Evolutionary conservation across 2,888 invertebrate genomes (phyloP), one percentile per base, ranked within the genome.

Genomic region (Timema cristinae): DNA sequence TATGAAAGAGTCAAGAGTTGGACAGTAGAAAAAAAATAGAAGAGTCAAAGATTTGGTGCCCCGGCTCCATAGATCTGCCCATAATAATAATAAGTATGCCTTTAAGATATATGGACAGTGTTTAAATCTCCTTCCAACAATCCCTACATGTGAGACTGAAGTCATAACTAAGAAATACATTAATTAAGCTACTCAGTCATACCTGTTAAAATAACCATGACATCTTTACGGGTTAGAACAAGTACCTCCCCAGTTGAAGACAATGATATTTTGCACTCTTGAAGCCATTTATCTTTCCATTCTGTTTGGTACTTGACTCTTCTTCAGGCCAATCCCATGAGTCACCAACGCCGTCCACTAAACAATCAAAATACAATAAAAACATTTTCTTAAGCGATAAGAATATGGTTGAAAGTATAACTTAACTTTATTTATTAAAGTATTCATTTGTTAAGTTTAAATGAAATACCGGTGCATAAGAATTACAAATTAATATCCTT

Each of bases 181-280:
- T 32, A 32, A 32, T 1, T 32, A 32, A 1, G 32, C 32, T 32
- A 32, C 4, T 32, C 32, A 59, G 72, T 79, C 82, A 80, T 79
- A 86, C 87, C 83, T 69, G 85, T 84, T 66, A 93, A 82, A 73
- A 92, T 85, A 0, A 90, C 88, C 73, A 93, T 81, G 78, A 86
- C 87, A 74, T 88, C 86, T 69, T 87, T 87, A 78, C 87, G 85
- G 0, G 89, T 90, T 74, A 93, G 79, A 0, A 86, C 90, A 75
- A 93, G 83, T 49, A 91, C 79, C 79, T 93, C 93, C 63, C 89
- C 89, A 61, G 89, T 86, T 4, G 93, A 91, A 11, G 91, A 91
- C n/a, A 90, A 80, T 0, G 92, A 89, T 75, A 90, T 81, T 72
- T 87, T 82, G 75, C 90, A 87, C 15, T 87, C 85, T 78, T 91